Base-by-base conservation (phyloP, 2,797 vertebrate genomes). In the Hemitrygon akajei region DNA sequence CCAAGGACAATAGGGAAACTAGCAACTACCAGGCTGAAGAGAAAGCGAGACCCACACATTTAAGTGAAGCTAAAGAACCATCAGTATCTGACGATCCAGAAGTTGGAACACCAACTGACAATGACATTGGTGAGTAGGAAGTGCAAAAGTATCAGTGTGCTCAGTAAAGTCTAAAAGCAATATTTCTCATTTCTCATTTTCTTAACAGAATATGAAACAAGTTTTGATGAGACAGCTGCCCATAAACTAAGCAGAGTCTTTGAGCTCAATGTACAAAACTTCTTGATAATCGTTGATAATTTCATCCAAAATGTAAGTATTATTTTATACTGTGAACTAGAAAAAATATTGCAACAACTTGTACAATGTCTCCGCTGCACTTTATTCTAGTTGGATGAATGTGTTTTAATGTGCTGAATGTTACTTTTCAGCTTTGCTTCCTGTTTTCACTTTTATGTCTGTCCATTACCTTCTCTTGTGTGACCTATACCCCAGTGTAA, bases 291-390 rank as follows among this genome's bases (percentile, higher is more conserved):
- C 18, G 30, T n/a, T 93, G 71, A 30, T 30, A 25, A 93, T 56
- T 93, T 76, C 71, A 93, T 76, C 71, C 47, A 76, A 76, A 76
- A 93, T 30, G 91, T 93, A 75, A 93, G 91, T 76, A 76, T 56
- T 40, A 18, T 14, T 56, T 56, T 56, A 93, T 56, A 87, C 69
- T 37, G 91, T 47, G 30, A 76, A 76, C 11, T 30, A 30, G 40
- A 93, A 93, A 75, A 73, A 3, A n/a, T 73, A 73, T 66, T 89
- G 12, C 16, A 37, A 63, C 30, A 34, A 30, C 22, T 27, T 30
- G 34, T 40, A 40, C 37, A 92, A 30, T 47, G 6, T 66, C 40
- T 71, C 69, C 40, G 20, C 25, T 73, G 69, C 34, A 40, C 40
- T 16, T 75, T 76, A 10, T 76, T 73, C 47, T 47, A 40, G 27